These are phyloP conservation scores for Pocillopora meandrina DNA, from an alignment of 92 coral and sea anemone species.

Conservation along the genomic window DNA sequence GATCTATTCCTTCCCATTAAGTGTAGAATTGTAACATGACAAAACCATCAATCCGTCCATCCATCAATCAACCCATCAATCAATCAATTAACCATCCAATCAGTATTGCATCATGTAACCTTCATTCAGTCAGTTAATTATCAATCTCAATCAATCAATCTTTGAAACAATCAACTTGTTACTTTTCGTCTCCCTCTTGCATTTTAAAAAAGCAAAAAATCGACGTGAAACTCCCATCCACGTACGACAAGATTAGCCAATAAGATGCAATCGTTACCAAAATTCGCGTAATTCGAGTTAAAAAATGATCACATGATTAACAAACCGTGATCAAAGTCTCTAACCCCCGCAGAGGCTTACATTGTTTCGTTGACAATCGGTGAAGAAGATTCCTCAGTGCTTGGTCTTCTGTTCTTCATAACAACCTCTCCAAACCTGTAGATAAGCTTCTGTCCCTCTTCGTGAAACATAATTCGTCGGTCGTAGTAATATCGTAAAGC, in stretches of 20 bases:
- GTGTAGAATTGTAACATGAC: no score
- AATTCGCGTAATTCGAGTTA: background rate
- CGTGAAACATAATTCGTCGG: conserved; percentile 77
- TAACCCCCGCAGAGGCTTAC: background rate
- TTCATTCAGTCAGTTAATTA: no score
- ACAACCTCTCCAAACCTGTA: conserved; percentile 84
- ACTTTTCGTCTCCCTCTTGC: background rate
- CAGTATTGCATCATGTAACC: no score
- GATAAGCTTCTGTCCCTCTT: conserved; percentile 79
- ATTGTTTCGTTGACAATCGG: background rate
- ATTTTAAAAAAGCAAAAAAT: background rate
- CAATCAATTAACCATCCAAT: no score
- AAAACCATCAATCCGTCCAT: no score
- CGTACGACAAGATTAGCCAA: background rate
- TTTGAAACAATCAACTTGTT: background rate
- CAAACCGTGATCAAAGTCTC: background rate
- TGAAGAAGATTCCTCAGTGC: background rate
- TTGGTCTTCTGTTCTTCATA: conserved; percentile 44
- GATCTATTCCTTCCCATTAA: no score
- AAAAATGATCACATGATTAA: background rate
- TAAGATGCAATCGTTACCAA: background rate
- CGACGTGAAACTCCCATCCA: background rate
- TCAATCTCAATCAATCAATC: background rate
- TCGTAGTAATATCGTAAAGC: conserved; percentile 87
- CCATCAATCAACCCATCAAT: no score